Conservation (phyloP, 2,888 invertebrate species). For the Stenotaenia linearis region DNA sequence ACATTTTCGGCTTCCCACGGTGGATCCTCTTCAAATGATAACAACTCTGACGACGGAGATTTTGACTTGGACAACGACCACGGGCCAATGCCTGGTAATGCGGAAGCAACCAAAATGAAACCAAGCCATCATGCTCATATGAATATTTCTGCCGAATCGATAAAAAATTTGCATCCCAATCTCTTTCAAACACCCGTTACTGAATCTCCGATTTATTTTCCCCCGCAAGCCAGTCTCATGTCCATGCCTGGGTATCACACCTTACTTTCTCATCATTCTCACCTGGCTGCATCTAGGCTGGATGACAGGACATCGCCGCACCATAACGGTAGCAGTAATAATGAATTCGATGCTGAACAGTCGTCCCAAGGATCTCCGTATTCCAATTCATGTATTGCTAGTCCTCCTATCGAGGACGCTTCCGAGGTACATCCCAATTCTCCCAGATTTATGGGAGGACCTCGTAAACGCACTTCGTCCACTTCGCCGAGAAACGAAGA, state of each 20-base stretch:
- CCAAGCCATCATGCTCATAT: not conserved
- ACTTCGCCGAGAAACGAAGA: conserved; percentile 33
- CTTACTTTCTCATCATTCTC: not conserved
- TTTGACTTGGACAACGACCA: conserved; percentile 27
- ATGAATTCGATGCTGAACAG: conserved; percentile 27
- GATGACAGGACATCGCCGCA: conserved; percentile 17
- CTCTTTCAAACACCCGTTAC: not conserved
- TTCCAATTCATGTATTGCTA: not conserved
- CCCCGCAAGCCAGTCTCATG: not conserved
- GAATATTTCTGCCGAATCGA: conserved; percentile 3
- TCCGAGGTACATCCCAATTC: conserved; percentile 32
- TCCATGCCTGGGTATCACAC: conserved; percentile 8
- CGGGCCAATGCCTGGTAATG: not conserved
- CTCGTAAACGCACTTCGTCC: conserved; percentile 29
- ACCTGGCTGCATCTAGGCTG: not conserved
- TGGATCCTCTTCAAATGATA: conserved; percentile 28
- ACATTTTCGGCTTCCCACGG: conserved; percentile 37
- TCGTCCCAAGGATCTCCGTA: conserved; percentile 15
- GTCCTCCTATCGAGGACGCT: conserved; percentile 36
- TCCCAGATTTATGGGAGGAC: not conserved
- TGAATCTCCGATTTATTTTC: conserved; percentile 28
- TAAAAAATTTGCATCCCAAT: conserved; percentile 11
- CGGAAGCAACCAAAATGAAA: not conserved
- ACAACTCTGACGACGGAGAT: conserved; percentile 31
- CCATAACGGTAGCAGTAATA: conserved; percentile 29